A percentile compares a stretch with the other conserved stretches of the same genome.
These are phyloP conservation scores for Apotomis turbidana DNA, from an alignment of 2,888 invertebrate species.

Conservation along the genomic window DNA sequence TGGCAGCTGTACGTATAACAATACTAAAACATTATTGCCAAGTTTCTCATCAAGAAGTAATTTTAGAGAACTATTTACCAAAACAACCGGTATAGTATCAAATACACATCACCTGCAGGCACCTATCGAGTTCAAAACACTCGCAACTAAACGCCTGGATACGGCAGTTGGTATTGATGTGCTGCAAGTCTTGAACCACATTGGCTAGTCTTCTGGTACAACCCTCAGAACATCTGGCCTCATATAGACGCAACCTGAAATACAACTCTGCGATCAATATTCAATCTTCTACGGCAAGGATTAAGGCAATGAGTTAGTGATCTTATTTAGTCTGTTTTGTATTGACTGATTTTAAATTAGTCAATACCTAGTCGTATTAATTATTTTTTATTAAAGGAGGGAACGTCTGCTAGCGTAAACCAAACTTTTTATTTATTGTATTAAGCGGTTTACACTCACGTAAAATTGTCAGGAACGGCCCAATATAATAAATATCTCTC, in stretches of 20 bases:
- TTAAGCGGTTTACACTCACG: no score
- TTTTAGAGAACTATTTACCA: background rate
- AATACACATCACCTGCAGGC: slow-evolving; percentile 73
- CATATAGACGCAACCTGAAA: slow-evolving; percentile 73
- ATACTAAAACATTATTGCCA: no score
- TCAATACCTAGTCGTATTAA: no score
- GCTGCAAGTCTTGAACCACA: slow-evolving; percentile 68
- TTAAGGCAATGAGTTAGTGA: background rate
- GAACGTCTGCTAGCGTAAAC: no score
- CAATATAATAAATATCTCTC: no score
- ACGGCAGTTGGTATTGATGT: slow-evolving; percentile 73
- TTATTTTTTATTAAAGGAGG: no score
- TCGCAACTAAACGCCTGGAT: slow-evolving; percentile 69
- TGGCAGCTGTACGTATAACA: no score
- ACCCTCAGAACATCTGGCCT: slow-evolving; percentile 55
- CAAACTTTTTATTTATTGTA: no score
- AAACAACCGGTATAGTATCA: background rate
- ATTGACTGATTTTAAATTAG: no score
- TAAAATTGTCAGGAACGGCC: no score
- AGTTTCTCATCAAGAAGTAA: no score
- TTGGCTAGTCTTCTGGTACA: slow-evolving; percentile 57
- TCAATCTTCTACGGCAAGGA: slow-evolving; percentile 8
- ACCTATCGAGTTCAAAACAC: slow-evolving; percentile 63
- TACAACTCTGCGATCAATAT: slow-evolving; percentile 41
- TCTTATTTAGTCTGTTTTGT: background rate